Conservation (phyloP, 2,888 invertebrate species). For the Polymixis flavicincta region DNA sequence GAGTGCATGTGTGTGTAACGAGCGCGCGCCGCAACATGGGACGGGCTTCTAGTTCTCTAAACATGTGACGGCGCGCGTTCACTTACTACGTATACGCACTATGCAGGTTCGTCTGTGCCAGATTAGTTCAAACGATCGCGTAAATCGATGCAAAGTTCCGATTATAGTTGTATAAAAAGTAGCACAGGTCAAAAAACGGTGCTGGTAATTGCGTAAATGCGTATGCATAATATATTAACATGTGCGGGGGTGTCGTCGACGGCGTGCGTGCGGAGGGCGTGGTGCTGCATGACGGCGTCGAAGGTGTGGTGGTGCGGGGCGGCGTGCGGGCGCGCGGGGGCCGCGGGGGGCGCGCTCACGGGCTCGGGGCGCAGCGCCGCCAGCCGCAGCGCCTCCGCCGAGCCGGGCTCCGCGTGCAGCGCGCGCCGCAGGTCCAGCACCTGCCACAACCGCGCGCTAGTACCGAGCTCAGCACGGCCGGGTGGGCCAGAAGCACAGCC, state of each 20-base stretch:
- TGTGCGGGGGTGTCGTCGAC: constrained; percentile 79
- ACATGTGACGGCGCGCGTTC: constrained; percentile 53
- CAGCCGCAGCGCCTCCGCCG: constrained; percentile 90
- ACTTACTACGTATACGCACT: constrained; percentile 65
- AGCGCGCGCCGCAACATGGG: constrained; percentile 57
- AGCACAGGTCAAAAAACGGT: constrained; percentile 69
- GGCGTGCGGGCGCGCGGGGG: constrained; percentile 72
- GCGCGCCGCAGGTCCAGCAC: constrained; percentile 95
- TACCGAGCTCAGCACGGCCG: constrained; percentile 37
- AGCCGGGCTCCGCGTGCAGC: constrained; percentile 93
- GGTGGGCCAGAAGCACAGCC: constrained; percentile 56
- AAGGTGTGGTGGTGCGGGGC: constrained; percentile 89
- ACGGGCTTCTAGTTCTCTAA: constrained; percentile 8
- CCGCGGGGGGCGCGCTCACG: constrained; percentile 82
- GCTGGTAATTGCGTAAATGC: constrained; percentile 59
- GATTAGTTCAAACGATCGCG: constrained; percentile 66
- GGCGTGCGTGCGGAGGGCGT: constrained; percentile 89
- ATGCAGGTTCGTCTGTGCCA: constrained; percentile 66
- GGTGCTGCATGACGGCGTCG: constrained; percentile 90
- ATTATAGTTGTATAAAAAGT: constrained; percentile 50
- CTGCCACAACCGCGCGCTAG: constrained; percentile 86
- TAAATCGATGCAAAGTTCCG: constrained; percentile 60
- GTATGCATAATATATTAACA: constrained; percentile 70
- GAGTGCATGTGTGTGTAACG: constrained; percentile 65
- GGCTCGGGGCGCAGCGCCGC: constrained; percentile 88